These are phyloP conservation scores for Caenorhabditis japonica DNA, from an alignment of 2,888 invertebrate species.

Conservation along the genomic window DNA sequence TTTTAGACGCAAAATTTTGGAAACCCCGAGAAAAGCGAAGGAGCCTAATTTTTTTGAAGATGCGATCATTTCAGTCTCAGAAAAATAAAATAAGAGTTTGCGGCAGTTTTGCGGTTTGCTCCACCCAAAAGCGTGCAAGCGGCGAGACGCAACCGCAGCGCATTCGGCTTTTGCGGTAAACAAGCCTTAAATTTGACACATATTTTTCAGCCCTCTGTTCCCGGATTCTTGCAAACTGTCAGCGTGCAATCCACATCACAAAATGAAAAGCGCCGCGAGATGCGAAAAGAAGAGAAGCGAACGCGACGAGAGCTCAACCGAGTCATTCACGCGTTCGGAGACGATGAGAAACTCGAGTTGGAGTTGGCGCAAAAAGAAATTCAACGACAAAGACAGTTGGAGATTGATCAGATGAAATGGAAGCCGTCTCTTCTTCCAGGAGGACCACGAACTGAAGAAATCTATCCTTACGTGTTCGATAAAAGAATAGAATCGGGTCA, in stretches of 20 bases:
- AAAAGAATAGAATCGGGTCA: slow-evolving; percentile 84
- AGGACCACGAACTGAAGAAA: slow-evolving; percentile 70
- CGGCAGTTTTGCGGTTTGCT: too few species aligned
- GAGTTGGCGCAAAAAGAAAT: slow-evolving; percentile 66
- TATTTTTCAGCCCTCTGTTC: slow-evolving; percentile 38
- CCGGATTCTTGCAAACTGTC: slow-evolving; percentile 59
- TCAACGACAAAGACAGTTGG: slow-evolving; percentile 77
- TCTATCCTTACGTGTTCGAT: slow-evolving; percentile 91
- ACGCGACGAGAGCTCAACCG: slow-evolving; percentile 77
- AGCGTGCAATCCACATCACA: slow-evolving; percentile 64
- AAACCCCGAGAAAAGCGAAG: too few species aligned
- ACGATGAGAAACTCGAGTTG: slow-evolving; percentile 65
- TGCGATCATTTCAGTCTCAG: too few species aligned
- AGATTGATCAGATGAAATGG: slow-evolving; percentile 76
- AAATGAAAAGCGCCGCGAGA: slow-evolving; percentile 57
- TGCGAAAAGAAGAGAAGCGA: slow-evolving; percentile 66
- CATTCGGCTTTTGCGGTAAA: too few species aligned
- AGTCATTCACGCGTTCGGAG: slow-evolving; percentile 85
- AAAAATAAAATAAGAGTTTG: too few species aligned
- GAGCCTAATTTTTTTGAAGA: too few species aligned
- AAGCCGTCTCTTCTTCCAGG: slow-evolving; percentile 70
- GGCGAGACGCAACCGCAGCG: too few species aligned
- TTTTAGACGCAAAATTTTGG: too few species aligned
- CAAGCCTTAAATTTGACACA: too few species aligned
- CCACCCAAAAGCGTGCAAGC: too few species aligned